These are phyloP conservation scores for Drosophila flavopinicola DNA, from an alignment of 2,888 invertebrate genomes.

Conservation along the genomic window DNA sequence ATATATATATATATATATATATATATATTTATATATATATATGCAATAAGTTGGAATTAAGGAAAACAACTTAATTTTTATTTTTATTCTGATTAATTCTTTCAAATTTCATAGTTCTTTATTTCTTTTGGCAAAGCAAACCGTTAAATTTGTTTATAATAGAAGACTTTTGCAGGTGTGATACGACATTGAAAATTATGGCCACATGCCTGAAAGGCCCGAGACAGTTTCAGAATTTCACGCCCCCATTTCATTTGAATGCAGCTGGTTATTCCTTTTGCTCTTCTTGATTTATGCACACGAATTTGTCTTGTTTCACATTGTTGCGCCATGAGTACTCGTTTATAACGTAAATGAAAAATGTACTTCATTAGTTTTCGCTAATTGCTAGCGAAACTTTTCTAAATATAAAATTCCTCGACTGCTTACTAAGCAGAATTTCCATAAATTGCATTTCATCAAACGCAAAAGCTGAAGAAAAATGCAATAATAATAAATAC, in stretches of 20 bases:
- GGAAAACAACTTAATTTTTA: constrained; percentile 8
- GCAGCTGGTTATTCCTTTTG: constrained; percentile 26
- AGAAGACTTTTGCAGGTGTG: constrained; percentile 48
- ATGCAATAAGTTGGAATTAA: constrained; percentile 14
- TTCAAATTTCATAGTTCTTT: constrained; percentile 3
- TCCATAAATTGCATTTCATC: constrained; percentile 37
- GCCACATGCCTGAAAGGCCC: constrained; percentile 20
- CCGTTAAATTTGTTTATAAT: constrained; percentile 17
- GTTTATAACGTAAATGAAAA: constrained; percentile 26
- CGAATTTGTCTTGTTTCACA: constrained; percentile 8
- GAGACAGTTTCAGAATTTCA: constrained; percentile 33
- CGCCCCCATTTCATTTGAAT: constrained; percentile 43
- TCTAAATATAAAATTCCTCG: constrained; percentile 21
- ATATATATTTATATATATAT: constrained; percentile 1
- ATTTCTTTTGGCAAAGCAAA: constrained; percentile 10
- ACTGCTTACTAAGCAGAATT: constrained; percentile 18
- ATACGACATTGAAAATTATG: constrained; percentile 36
- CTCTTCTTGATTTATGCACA: constrained; percentile 39
- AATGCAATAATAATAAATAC: background rate
- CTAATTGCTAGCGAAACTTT: constrained; percentile 52
- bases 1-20: constrained; percentile 3
- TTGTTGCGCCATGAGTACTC: constrained; percentile 16
- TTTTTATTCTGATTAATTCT: constrained; percentile 15
- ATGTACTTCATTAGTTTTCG: constrained; percentile 44
- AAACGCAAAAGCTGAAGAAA: background rate